phyloP scores from a whole-genome alignment of 2,113 vertebrate species.

The Butorides virescens region DNA sequence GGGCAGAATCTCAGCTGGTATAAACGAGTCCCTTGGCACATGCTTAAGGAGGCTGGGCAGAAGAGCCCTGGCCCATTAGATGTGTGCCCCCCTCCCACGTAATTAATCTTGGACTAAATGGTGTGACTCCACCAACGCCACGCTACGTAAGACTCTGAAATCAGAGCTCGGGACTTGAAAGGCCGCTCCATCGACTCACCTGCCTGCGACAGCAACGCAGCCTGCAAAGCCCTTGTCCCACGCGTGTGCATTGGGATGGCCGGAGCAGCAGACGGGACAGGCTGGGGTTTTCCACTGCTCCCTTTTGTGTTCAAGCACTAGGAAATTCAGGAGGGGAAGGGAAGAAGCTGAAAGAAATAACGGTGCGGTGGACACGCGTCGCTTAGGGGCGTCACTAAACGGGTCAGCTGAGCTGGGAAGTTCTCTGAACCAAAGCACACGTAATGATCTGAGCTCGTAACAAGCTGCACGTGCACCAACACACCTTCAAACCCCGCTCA shows the following conservation, averaged over 20 bases:
- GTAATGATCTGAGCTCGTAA: not conserved
- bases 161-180: not conserved
- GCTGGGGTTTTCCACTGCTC: not conserved
- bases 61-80: not conserved
- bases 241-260: not conserved
- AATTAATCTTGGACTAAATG: not conserved
- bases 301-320: not conserved
- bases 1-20: not conserved
- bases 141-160: not conserved
- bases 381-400: not conserved
- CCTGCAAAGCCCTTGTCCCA: not conserved
- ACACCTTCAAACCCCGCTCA: not conserved
- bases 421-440: not conserved
- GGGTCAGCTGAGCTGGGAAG: not conserved
- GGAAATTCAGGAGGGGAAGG: not conserved
- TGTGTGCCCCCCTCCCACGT: too few relatives aligned
- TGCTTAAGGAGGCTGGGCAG: not conserved
- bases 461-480: not conserved
- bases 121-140: not conserved
- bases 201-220: not conserved
- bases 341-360: not conserved
- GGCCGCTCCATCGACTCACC: not conserved
- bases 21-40: not conserved
- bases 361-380: not conserved
- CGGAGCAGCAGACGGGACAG: not conserved